Percentiles rank a stretch among this genome's conserved stretches.
These are phyloP conservation scores for Mus musculus DNA, from an alignment of 2,113 vertebrate genomes.

Conservation along the genomic window DNA sequence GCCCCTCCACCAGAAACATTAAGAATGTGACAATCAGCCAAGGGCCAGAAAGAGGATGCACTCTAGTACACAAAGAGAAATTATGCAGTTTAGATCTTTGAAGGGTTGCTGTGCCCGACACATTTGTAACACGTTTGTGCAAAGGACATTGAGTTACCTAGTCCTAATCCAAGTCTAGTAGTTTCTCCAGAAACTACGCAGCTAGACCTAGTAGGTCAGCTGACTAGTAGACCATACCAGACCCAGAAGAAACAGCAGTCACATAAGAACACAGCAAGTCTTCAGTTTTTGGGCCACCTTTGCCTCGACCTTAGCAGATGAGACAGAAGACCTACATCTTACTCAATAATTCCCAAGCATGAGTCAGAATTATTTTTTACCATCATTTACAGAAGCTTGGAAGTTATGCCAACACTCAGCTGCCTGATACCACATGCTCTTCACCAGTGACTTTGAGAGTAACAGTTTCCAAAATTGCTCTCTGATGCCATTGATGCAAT, in stretches of 20 bases:
- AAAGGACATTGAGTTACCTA: neutral
- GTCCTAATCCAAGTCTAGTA: neutral
- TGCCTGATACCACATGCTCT: neutral
- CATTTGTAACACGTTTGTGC: neutral
- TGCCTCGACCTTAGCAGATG: neutral
- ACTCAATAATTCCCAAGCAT: neutral
- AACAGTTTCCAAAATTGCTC: slow-evolving; percentile 19
- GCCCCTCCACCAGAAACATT: neutral
- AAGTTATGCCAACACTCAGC: neutral
- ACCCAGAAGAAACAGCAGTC: neutral
- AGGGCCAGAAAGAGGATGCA: neutral
- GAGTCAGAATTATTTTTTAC: neutral
- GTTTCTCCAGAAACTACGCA: neutral
- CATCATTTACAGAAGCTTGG: neutral
- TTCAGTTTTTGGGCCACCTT: neutral
- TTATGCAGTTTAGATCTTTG: neutral
- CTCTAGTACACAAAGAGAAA: neutral
- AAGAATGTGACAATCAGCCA: neutral
- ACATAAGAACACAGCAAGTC: neutral
- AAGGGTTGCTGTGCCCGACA: neutral
- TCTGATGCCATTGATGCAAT: slow-evolving; percentile 78
- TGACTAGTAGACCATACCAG: neutral
- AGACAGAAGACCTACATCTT: neutral
- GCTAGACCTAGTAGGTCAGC: neutral
- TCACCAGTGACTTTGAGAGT: neutral